Percentiles rank a stretch among this genome's conserved stretches.
Evolutionary conservation across 2,888 invertebrate genomes (phyloP).

Genomic region (Pediacus dermestoides): DNA sequence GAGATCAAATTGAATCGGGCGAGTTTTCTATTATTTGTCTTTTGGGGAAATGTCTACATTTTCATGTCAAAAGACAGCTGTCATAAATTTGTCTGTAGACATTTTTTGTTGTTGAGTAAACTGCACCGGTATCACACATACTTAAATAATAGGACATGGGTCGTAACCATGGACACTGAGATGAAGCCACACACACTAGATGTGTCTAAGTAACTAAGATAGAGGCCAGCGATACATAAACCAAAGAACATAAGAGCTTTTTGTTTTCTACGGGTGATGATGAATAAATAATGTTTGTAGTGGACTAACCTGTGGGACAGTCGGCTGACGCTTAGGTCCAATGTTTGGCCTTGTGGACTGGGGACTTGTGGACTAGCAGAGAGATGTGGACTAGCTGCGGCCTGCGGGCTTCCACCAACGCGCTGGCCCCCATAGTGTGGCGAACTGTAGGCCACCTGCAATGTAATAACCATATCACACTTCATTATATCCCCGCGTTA

Average conservation of each 20-base stretch:
- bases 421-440: constrained; percentile 72
- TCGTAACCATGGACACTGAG: no score
- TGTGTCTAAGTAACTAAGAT: background rate
- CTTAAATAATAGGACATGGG: constrained; percentile 1
- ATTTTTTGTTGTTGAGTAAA: constrained; percentile 14
- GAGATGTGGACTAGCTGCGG: constrained; percentile 79
- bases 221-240: no score
- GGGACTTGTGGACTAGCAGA: constrained; percentile 86
- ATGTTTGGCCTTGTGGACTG: constrained; percentile 86
- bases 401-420: constrained; percentile 76
- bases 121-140: constrained; percentile 21
- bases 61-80: constrained; percentile 1
- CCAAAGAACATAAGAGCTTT: no score
- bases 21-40: background rate
- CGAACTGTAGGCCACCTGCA: constrained; percentile 71
- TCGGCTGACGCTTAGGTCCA: constrained; percentile 84
- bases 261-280: no score
- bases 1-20: constrained; percentile 9
- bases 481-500: constrained; percentile 35
- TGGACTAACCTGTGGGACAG: constrained; percentile 71
- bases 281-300: no score
- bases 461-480: constrained; percentile 35
- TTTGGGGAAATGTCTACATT: background rate
- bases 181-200: background rate
- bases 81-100: no score